Evolutionary conservation across 2,888 invertebrate genomes (phyloP).

Genomic region (Thymelicus lineola): DNA sequence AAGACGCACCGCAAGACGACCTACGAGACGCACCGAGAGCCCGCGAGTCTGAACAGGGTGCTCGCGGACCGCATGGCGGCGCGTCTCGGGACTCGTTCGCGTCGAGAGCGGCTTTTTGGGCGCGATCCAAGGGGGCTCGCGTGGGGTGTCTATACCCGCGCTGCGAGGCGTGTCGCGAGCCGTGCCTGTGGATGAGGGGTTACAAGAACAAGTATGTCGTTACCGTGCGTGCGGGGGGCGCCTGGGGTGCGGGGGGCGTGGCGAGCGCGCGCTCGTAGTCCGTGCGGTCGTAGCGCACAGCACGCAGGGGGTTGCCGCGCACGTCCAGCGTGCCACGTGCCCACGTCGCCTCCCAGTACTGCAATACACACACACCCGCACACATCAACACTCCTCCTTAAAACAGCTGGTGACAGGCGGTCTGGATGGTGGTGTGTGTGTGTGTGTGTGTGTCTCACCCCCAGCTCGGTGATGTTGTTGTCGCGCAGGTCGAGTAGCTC

Average conservation of each 20-base stretch:
- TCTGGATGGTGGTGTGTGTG: no score
- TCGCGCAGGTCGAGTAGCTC: conserved; percentile 42
- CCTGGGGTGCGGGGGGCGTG: conserved; percentile 8
- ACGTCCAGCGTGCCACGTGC: conserved; percentile 41
- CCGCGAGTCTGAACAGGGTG: no score
- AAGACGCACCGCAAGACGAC: no score
- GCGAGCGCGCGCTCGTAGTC: conserved; percentile 40
- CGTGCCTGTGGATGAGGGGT: no score
- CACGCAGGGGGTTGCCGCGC: conserved; percentile 42
- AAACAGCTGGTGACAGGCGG: no score
- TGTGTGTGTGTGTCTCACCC: conserved; percentile 36
- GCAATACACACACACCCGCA: neutral
- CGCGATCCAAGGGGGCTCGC: no score
- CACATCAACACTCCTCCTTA: neutral
- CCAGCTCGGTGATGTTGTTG: conserved; percentile 46
- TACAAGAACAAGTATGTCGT: neutral
- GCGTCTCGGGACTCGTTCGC: no score
- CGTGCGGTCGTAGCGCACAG: conserved; percentile 36
- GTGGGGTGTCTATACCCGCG: no score
- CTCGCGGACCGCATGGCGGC: no score
- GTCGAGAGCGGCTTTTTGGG: no score
- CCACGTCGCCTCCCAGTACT: conserved; percentile 44
- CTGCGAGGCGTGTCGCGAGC: no score
- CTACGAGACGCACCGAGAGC: no score
- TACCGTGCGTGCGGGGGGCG: neutral